Base-by-base conservation (phyloP, 2,888 invertebrate genomes). In the Dinocampus coccinellae region DNA sequence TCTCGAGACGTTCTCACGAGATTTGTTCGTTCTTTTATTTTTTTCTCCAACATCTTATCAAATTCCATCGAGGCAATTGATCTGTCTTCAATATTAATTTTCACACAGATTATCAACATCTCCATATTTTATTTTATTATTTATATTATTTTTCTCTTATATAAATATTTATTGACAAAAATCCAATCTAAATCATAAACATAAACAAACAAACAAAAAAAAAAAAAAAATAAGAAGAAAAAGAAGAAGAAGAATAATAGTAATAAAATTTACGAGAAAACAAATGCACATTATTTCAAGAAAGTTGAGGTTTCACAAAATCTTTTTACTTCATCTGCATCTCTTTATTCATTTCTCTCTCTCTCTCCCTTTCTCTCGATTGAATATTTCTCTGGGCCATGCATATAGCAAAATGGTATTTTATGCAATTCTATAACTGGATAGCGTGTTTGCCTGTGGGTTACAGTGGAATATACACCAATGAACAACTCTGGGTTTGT, bases 1-100 rank as follows among this genome's bases (percentile, higher is more conserved):
- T 68, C 36, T 22, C 64, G 57, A 61, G 36, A 36, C 47, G 68
- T 75, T 75, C 75, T 70, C 75, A 75, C 75, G 75, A 72, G 72
- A 68, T 72, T 73, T 68, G 60, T 73, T 72, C 67, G 68, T 13
- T 4, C 7, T 29, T 29, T 29, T 29, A n/a, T 29, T 29, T 4
- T 7, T 29, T 55, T 55, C 26, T 26, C 1, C 55, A 24, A 55
- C 9, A 11, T 26, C 53, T 20, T 24, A 29, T 13, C 10, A 55
- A 55, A n/a, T 55, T 22, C 11, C 22, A n/a, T 26, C 24, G 22
- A 11, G 26, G 7, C 29, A 55, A 55, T 55, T 26, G n/a, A 26
- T 26, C 26, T 3, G 29, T 33, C 7, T 33, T 3, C 33, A 4
- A 7, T 33, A 33, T 33, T 33, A 33, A 4, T 4, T 3, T 36